Evolutionary conservation across 2,113 vertebrate species (phyloP).

Genomic region (Anolis sagrei): DNA sequence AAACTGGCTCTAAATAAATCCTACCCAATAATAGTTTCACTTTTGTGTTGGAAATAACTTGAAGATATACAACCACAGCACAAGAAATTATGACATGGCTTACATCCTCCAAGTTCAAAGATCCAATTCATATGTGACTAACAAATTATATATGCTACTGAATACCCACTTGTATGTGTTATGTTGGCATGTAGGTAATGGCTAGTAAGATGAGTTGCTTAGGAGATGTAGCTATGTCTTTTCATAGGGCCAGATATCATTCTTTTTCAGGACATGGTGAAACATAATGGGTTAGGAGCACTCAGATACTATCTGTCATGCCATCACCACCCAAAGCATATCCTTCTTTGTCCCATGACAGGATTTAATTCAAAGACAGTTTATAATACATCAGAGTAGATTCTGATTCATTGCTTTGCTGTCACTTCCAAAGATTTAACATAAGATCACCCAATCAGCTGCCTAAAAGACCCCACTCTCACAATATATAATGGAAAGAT

Average conservation of each 20-base stretch:
- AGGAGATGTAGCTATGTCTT: neutral
- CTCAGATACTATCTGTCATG: neutral
- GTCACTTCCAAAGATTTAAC: neutral
- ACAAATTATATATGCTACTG: neutral
- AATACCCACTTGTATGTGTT: neutral
- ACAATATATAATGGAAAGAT: neutral
- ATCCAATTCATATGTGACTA: neutral
- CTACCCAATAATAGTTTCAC: too few relatives aligned
- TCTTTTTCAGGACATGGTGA: neutral
- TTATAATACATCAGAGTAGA: neutral
- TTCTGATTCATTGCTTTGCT: neutral
- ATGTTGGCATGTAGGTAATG: neutral
- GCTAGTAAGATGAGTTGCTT: neutral
- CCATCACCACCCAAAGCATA: neutral
- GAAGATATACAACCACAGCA: too few relatives aligned
- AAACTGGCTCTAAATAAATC: too few relatives aligned
- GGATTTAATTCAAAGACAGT: neutral
- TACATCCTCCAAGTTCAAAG: neutral
- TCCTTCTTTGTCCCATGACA: neutral
- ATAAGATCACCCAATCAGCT: neutral
- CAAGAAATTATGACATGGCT: neutral
- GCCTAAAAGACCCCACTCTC: fast-evolving
- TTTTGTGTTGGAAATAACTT: too few relatives aligned
- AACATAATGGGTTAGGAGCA: neutral
- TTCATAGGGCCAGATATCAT: neutral